phyloP scores from a whole-genome alignment of 2,888 invertebrate species.

The Temnothorax unifasciatus region DNA sequence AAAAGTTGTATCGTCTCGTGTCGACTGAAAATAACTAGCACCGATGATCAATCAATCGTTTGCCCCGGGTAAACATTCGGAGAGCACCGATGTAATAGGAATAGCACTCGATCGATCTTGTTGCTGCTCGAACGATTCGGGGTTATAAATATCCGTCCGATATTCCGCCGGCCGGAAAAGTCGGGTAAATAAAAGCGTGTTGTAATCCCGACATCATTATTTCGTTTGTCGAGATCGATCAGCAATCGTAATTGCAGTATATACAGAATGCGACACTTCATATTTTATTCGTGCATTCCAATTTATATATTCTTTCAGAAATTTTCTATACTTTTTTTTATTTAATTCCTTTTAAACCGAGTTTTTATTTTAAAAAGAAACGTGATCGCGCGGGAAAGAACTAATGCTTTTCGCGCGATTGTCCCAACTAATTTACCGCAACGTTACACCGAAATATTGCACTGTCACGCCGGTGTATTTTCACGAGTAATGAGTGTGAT shows the following conservation, averaged over 20 bases:
- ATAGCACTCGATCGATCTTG: conserved; percentile 56
- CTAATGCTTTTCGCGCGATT: conserved; percentile 1
- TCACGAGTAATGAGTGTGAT: conserved; percentile 28
- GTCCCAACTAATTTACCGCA: neutral
- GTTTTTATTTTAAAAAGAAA: neutral
- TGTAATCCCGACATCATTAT: conserved; percentile 35
- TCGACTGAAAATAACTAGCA: conserved; percentile 54
- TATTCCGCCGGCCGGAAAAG: conserved; percentile 31
- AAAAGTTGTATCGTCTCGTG: conserved; percentile 37
- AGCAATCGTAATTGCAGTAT: neutral
- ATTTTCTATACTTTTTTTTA: neutral
- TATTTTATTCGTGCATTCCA: neutral
- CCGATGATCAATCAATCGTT: conserved; percentile 54
- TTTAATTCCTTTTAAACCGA: neutral
- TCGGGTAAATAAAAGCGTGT: conserved; percentile 43
- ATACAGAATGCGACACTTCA: neutral
- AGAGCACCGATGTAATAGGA: conserved; percentile 47
- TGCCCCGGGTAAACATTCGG: conserved; percentile 43
- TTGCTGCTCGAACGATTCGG: conserved; percentile 47
- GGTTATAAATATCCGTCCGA: conserved; percentile 50
- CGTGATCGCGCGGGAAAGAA: neutral
- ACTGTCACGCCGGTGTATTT: conserved; percentile 25
- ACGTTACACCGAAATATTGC: conserved; percentile 24
- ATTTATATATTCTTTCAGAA: neutral
- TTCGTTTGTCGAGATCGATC: conserved; percentile 15